Evolutionary conservation across 1,140 invertebrate species (phyloP).

Genomic region (Habropoda laboriosa): DNA sequence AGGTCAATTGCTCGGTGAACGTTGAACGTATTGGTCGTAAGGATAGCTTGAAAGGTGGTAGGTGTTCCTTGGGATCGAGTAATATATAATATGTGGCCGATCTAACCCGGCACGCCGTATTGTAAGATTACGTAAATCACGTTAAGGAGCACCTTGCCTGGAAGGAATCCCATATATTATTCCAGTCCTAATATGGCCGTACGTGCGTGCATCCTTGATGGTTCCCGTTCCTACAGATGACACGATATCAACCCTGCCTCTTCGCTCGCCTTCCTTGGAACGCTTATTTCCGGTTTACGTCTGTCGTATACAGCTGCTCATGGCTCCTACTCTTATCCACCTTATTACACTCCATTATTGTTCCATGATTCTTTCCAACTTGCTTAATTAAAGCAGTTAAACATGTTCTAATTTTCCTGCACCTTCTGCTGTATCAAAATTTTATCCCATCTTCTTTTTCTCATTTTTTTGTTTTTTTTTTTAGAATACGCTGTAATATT

Average conservation of each 20-base stretch:
- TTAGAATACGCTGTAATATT: too few relatives aligned
- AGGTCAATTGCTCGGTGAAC: neutral
- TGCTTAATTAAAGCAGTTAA: slow-evolving; percentile 8
- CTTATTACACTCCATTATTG: neutral
- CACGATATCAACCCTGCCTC: slow-evolving; percentile 74
- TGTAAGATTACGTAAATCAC: slow-evolving; percentile 81
- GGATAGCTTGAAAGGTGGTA: neutral
- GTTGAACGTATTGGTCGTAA: neutral
- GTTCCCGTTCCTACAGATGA: slow-evolving; percentile 73
- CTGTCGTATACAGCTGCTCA: slow-evolving; percentile 55
- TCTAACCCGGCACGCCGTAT: slow-evolving; percentile 75
- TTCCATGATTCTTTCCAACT: neutral
- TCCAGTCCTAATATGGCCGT: slow-evolving; percentile 77
- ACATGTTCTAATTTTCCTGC: too few relatives aligned
- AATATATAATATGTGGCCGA: slow-evolving; percentile 71
- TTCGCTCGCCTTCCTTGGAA: slow-evolving; percentile 52
- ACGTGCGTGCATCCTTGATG: slow-evolving; percentile 80
- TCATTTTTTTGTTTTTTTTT: too few relatives aligned
- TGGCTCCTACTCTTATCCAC: slow-evolving; percentile 19
- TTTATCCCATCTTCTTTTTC: too few relatives aligned
- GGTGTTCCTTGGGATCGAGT: slow-evolving; percentile 52
- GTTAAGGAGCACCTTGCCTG: slow-evolving; percentile 73
- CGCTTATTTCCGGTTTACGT: slow-evolving; percentile 78
- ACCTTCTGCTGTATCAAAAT: too few relatives aligned
- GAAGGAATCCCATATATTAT: slow-evolving; percentile 79